phyloP scores from a whole-genome alignment of 2,113 vertebrate genomes.

The Cryptomyrus ogoouensis region DNA sequence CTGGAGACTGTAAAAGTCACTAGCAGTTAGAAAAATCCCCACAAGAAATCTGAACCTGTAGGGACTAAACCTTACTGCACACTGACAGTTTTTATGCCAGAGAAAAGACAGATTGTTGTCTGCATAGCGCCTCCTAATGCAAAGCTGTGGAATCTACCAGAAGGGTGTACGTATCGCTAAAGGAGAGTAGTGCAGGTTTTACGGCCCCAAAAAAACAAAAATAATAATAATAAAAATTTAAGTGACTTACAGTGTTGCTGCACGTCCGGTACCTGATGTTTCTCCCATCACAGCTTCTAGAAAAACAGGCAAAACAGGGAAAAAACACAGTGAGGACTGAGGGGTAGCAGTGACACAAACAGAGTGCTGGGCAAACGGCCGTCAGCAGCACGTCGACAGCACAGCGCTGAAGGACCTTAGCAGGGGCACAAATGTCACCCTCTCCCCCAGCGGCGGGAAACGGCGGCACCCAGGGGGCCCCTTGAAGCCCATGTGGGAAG shows the following conservation, averaged over 20 bases:
- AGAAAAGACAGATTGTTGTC: background rate
- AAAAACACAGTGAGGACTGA: background rate
- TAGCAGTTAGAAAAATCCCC: background rate
- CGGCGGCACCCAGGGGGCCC: background rate
- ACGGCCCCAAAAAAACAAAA: background rate
- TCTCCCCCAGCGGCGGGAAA: background rate
- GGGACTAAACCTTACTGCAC: background rate
- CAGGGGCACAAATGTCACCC: background rate
- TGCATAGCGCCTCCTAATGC: background rate
- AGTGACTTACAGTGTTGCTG: background rate
- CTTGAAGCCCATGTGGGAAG: background rate
- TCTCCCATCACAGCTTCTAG: slow-evolving; percentile 82
- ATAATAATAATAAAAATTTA: background rate
- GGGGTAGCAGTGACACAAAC: background rate
- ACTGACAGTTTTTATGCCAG: background rate
- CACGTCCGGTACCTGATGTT: slow-evolving; percentile 52
- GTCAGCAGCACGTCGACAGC: background rate
- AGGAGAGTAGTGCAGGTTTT: background rate
- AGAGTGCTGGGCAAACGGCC: background rate
- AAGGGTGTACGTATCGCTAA: background rate
- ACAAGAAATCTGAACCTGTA: background rate
- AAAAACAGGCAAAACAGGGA: slow-evolving; percentile 13
- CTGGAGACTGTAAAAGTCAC: background rate
- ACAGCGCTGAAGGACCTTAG: background rate
- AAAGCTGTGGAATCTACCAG: background rate